Evolutionary conservation across 1,140 invertebrate genomes (phyloP), one percentile per base, ranked within the genome.

Genomic region (Drosophila ficusphila): DNA sequence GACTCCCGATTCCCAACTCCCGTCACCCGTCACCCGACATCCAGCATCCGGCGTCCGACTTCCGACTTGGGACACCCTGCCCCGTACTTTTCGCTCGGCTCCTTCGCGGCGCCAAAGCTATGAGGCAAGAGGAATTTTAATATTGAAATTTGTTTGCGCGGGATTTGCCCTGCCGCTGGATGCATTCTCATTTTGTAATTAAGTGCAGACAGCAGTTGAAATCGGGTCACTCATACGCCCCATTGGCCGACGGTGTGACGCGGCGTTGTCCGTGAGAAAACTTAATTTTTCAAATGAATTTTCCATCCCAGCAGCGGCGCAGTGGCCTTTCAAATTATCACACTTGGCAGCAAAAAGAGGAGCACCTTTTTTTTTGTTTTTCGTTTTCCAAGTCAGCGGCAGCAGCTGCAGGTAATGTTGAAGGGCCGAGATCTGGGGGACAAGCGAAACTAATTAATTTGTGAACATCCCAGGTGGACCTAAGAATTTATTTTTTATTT

Each of bases 161-260:
- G 57, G 62, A 53, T 79, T 75, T 70, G 46, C 48, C 8, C 65
- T 39, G 47, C 19, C 51, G 47, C 21, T 67, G 62, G 36, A 53
- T 69, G 65, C 62, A 54, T 68, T 79, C 77, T 81, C 60, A 41
- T 86, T 85, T 76, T 81, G 76, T 85, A 85, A 86, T 86, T 86
- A 85, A 85, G 74, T 79, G 81, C 72, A 86, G 79, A 79, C 72
- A 65, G 74, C 79, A 86, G 76, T 86, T 42, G 61, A 61, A 85
- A 86, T 68, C 76, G 86, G 81, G 79, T 81, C 79, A 81, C 62
- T 77, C 68, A 77, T 77, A 77, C 73, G 73, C 67, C 72, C 60
- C 51, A 69, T 72, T 69, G 46, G 53, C 48, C 41, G 23, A 29
- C 57, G 23, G 16, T 49, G 53, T 39, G 51, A 41, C 52, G 25